Base-by-base conservation (phyloP, 2,888 invertebrate species). In the Pseudococcus viburni region DNA sequence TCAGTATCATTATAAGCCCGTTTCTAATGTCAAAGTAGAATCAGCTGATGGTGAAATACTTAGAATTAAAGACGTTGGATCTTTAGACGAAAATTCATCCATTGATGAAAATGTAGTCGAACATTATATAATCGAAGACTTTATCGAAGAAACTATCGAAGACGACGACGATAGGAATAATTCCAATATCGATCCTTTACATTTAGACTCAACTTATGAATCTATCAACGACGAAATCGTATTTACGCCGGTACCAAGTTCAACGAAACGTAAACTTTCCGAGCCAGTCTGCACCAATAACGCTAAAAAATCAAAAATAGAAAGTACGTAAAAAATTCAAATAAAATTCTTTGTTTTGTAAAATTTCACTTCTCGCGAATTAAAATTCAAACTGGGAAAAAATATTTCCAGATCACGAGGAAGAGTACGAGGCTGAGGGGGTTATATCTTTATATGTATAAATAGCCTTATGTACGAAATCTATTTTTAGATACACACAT, bases 381-480 rank as follows among this genome's bases (percentile, higher is more conserved):
- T 83, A n/a, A 22, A 83, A 42, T 80, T 42, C 19, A 46, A 9
- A 46, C n/a, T 83, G n/a, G 19, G 19, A 46, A 83, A 19, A 1
- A 22, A 64, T 64, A 19, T 19, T 46, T 83, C 80, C 46, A 46
- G 46, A 83, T 83, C 46, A 12, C 9, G 26, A 33, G 26, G 7
- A 19, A 46, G 26, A 19, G 4, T 46, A 46, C 15, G 73, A 73
- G 33, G 15, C 17, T 6, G 77, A 42, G 77, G 42, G 80, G 80
- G 15, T 39, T 26, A 46, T 19, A 42, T 46, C 39, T 39, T 39
- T 46, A 42, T 15, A 83, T 83, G 46, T 83, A 83, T 83, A 83
- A 83, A 83, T 83, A 83, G 80, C 80, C 80, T 46, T 46, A 83
- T 46, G 80, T 17, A 83, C 33, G 80, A 4, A 19, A 46, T 46